Percentiles rank a stretch among this genome's conserved stretches.
Evolutionary conservation across 1,140 invertebrate genomes (phyloP).

Genomic region (Kradibia gibbosae): DNA sequence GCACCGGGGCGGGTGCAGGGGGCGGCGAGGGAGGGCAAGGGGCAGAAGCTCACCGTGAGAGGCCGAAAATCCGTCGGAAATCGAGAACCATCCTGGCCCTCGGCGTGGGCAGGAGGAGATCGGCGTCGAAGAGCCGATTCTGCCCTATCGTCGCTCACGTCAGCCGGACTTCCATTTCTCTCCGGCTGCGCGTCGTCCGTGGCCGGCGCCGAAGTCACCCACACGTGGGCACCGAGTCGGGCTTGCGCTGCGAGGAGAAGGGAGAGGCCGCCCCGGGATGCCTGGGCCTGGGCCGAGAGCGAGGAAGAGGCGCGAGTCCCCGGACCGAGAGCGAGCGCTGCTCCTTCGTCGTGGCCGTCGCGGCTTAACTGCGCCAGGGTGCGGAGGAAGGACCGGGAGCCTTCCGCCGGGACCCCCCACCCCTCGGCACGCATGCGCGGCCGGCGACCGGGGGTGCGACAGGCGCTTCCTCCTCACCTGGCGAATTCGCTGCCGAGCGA

Average conservation of each 20-base stretch:
- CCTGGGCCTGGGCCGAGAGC: background rate
- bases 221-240: no score
- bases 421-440: background rate
- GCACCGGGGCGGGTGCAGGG: background rate
- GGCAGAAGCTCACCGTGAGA: slow-evolving; percentile 41
- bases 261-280: background rate
- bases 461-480: no score
- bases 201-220: no score
- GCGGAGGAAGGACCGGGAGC: background rate
- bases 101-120: background rate
- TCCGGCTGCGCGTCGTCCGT: no score
- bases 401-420: background rate
- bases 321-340: background rate
- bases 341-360: no score
- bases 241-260: no score
- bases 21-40: background rate
- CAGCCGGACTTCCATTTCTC: no score
- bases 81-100: slow-evolving; percentile 36
- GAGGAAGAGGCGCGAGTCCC: background rate
- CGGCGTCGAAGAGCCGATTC: background rate
- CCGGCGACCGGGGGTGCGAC: background rate
- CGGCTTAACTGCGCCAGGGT: background rate
- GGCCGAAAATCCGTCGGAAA: slow-evolving; percentile 47
- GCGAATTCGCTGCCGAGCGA: no score
- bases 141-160: background rate